Conservation (phyloP, 2,113 vertebrate species). For the Gavia stellata region DNA sequence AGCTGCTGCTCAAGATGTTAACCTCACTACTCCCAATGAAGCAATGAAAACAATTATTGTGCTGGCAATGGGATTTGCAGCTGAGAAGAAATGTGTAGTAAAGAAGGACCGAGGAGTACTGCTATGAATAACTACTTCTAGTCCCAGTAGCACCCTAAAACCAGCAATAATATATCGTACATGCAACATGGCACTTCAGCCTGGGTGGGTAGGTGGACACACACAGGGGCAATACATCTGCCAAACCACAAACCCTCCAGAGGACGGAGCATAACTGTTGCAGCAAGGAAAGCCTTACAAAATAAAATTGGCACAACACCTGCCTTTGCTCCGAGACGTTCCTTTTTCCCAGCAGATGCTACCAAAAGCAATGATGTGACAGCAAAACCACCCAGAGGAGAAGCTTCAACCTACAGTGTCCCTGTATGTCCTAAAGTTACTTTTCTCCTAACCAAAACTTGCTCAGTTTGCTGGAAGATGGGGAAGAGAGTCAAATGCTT, state of each 20-base stretch:
- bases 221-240: not conserved
- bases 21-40: conserved; percentile 21
- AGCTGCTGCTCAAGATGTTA: not conserved
- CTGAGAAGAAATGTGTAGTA: not conserved
- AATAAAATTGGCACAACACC: not conserved
- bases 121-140: not conserved
- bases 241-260: not conserved
- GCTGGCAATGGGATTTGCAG: not conserved
- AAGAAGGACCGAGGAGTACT: not conserved
- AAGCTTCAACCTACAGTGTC: not conserved
- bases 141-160: not conserved
- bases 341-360: not conserved
- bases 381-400: not conserved
- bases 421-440: not conserved
- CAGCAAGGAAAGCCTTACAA: not conserved
- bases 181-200: not conserved
- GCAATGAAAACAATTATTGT: conserved; percentile 19
- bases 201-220: fast-evolving
- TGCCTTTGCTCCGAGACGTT: not conserved
- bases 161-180: not conserved
- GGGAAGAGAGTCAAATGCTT: not conserved
- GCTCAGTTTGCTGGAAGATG: not conserved
- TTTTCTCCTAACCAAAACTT: not conserved
- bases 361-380: not conserved
- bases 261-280: not conserved